Base-by-base conservation (phyloP, 2,797 vertebrate species). In the Macrochelys suwanniensis region DNA sequence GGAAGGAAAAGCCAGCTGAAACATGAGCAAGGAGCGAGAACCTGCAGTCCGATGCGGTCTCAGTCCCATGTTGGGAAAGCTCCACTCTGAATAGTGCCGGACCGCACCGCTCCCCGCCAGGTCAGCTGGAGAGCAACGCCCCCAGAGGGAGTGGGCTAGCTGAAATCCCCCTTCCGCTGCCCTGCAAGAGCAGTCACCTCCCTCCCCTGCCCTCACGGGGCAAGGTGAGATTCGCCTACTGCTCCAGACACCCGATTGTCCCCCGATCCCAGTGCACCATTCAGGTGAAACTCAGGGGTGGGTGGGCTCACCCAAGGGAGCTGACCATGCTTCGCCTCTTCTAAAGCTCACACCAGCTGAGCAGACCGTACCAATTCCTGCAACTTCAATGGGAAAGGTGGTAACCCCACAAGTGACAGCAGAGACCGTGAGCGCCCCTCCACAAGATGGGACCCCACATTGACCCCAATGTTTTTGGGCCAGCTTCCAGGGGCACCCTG, bases 1-100 rank as follows among this genome's bases (percentile, higher is more conserved):
- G 91, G 95, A 82, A 91, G 96, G 97, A 95, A 5, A 95, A 96
- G 96, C 97, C 87, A 95, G 96, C 96, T 50, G 57, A 95, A 94
- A 92, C 84, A 80, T 54, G 77, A 84, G 71, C 45, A 89, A 95
- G 61, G 56, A 57, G 82, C 37, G 17, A 84, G 82, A 37, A n/a
- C 49, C 12, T 53, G 61, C 49, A 54, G 82, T 95, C 88, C 92
- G 7, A 21, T 23, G n/a, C n/a, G 1, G 65, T 10, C 5, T 37
- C 10, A 42, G 31, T 31, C 28, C 57, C 59, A 33, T 15, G 28
- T 15, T 33, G 59, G n/a, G 61, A n/a, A 13, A 65, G 33, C n/a
- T 33, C 17, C 65, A n/a, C 9, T 5, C 31, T 15, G 65, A 68
- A 15, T 50, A 21, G 93, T 1, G 71, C 81, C 83, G 85, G 57